Base-by-base conservation (phyloP, 2,113 vertebrate genomes). In the Phalacrocorax aristotelis region DNA sequence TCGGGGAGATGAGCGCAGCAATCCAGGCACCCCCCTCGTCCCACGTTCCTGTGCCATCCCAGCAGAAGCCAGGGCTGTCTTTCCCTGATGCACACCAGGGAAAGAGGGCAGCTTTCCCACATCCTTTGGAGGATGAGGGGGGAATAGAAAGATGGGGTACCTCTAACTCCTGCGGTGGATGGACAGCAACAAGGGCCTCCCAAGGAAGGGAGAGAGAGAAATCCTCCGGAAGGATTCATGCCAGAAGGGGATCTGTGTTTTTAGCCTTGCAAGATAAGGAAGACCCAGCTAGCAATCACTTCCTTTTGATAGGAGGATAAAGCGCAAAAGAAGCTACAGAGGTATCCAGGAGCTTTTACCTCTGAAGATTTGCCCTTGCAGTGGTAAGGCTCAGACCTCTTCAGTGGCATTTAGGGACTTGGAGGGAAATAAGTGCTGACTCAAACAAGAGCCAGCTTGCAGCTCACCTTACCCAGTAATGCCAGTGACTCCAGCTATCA, bases 41-140 rank as follows among this genome's bases (percentile, higher is more conserved):
- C 40, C 7, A 0, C 2, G 4, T 52, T 58, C 34, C 36, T 5
- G 2, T 10, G 54, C 11, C 48, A 66, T 13, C 21, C 78, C 40
- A 52, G 42, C 14, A 57, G 55, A 19, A 83, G 46, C 18, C 1
- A 3, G 52, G 11, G 5, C 4, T 87, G 32, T 79, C 38, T n/a
- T 69, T 79, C 49, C 60, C 30, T 1, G 1, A 6, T 5, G 23
- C n/a, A 30, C 29, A 26, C 9, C 15, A 32, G 23, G n/a, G 61
- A 70, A 70, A 76, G 52, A 62, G 29, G 7, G 30, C 49, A 87
- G 55, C 32, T 82, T 78, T 74, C 49, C 71, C 40, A 26, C 79
- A n/a, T 16, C 40, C 22, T 64, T 32, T 70, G 46, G 52, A 88
- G 27, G 27, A 61, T 30, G 22, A 60, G 34, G 18, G 5, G 3